These are phyloP conservation scores for Petrocephalus schoutedeni DNA, from an alignment of 2,797 vertebrate species.

Conservation along the genomic window DNA sequence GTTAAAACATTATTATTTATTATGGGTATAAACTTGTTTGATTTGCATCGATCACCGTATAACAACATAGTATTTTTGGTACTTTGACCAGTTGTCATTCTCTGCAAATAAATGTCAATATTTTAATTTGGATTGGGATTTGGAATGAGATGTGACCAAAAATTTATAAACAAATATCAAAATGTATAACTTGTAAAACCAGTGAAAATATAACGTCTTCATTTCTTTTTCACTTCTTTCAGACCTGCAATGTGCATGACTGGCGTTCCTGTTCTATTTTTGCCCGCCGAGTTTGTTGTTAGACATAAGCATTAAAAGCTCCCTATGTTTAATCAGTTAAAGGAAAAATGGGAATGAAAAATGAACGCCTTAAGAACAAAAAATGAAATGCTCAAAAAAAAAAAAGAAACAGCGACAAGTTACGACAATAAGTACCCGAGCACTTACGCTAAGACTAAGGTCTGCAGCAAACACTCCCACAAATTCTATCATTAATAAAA, in stretches of 20 bases:
- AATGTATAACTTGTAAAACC: neutral
- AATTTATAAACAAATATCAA: neutral
- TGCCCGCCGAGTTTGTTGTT: neutral
- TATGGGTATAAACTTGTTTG: neutral
- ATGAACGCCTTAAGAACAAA: neutral
- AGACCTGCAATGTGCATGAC: neutral
- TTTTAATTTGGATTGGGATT: neutral
- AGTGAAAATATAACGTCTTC: neutral
- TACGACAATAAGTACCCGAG: neutral
- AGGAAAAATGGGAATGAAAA: neutral
- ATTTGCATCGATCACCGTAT: neutral
- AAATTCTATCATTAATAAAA: neutral
- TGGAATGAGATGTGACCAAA: neutral
- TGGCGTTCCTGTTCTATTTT: neutral
- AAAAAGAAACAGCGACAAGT: neutral
- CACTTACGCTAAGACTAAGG: neutral
- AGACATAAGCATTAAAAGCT: neutral
- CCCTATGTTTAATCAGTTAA: neutral
- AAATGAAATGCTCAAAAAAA: neutral
- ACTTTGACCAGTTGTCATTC: neutral
- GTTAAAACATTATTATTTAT: neutral
- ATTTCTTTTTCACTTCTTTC: neutral
- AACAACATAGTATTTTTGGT: neutral
- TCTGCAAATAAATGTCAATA: neutral
- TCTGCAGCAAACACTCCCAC: neutral